Base-by-base conservation (phyloP, 2,888 invertebrate species). In the Balanococcus diminutus region DNA sequence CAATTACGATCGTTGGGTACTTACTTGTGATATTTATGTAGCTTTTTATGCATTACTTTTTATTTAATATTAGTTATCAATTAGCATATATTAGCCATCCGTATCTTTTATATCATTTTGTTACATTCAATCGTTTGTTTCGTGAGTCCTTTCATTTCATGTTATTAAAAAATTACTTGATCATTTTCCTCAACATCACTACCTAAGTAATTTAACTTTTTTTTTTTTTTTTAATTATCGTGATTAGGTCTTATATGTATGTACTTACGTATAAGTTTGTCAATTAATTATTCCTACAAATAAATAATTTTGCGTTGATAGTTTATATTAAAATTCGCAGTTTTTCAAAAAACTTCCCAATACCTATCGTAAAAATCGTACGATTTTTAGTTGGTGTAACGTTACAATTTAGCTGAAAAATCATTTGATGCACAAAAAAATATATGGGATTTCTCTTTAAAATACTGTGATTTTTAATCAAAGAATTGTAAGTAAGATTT, bases 21-120 rank as follows among this genome's bases (percentile, higher is more conserved):
- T 75, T 75, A 75, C 25, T 75, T 75, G 75, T 75, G 75, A 75
- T 75, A 75, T 75, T 67, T 67, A 75, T 25, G 75, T 75, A 75
- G 36, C 31, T 31, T 75, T 75, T 31, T 75, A 32, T 75, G 5
- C 11, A 5, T 75, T 32, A 61, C 22, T n/a, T 5, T 75, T 75
- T n/a, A 32, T 75, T 32, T n/a, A n/a, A n/a, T n/a, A n/a, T n/a
- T n/a, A n/a, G n/a, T n/a, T 75, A 9, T 75, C 5, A 14, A n/a
- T 32, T 22, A n/a, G n/a, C n/a, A n/a, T 75, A 75, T 32, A n/a
- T 75, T 32, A 75, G 32, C 75, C 75, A 32, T 75, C 75, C 32
- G 32, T 75, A 67, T 75, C 0, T 32, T 31, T 32, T 75, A 75
- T 75, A 75, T 75, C 75, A 28, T 75, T 67, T 75, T 75, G 32